Conservation (phyloP, 1,140 invertebrate species). For the Tetraneura akinire region DNA sequence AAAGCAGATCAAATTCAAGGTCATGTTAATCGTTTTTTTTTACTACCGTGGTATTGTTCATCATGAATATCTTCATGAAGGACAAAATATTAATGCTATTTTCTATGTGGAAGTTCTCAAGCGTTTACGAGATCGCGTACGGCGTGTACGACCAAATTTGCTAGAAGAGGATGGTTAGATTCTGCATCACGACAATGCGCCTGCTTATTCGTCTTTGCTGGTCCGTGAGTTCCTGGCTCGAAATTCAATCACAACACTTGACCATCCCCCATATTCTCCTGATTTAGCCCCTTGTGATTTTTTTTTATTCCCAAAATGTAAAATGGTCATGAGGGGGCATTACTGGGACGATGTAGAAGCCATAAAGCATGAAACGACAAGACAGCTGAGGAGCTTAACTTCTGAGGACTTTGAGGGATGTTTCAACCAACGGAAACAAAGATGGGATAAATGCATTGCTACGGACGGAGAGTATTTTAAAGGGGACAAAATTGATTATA, state of each 20-base stretch:
- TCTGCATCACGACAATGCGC: slow-evolving; percentile 10
- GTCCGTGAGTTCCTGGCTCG: too few relatives aligned
- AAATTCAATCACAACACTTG: slow-evolving; percentile 51
- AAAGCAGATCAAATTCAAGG: slow-evolving; percentile 27
- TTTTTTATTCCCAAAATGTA: too few relatives aligned
- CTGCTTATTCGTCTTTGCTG: too few relatives aligned
- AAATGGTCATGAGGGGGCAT: slow-evolving; percentile 53
- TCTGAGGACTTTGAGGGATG: too few relatives aligned
- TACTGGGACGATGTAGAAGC: slow-evolving; percentile 52
- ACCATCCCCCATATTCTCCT: too few relatives aligned
- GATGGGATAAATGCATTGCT: too few relatives aligned
- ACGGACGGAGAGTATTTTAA: background rate
- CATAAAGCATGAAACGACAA: slow-evolving; percentile 52
- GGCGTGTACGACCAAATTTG: background rate
- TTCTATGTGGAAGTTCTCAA: slow-evolving; percentile 53
- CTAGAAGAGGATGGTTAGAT: background rate
- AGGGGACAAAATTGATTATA: too few relatives aligned
- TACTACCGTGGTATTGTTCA: slow-evolving; percentile 54
- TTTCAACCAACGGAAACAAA: too few relatives aligned
- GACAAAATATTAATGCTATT: slow-evolving; percentile 51
- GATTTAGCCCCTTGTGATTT: too few relatives aligned
- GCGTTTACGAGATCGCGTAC: slow-evolving; percentile 40
- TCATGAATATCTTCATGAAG: slow-evolving; percentile 17
- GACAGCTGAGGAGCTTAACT: slow-evolving; percentile 1
- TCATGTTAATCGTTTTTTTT: slow-evolving; percentile 57